Base-by-base conservation (phyloP, 2,888 invertebrate species). In the Petrolisthes manimaculis region DNA sequence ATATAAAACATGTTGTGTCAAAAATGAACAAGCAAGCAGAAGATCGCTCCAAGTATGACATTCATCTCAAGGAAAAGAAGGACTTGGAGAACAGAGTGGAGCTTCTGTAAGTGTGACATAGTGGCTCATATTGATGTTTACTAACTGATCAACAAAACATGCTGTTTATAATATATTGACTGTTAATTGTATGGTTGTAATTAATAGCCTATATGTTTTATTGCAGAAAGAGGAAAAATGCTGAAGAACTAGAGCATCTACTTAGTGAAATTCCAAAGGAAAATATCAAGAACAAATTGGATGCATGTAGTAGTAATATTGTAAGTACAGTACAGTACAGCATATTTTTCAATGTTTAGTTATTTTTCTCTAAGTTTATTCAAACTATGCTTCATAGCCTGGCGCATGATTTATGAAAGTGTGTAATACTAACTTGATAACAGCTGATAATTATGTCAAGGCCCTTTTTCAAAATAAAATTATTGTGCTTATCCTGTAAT, bases 261-360 rank as follows among this genome's bases (percentile, higher is more conserved):
- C 94, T 97, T 61, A 93, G 94, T 9, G 93, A 94, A 9, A 93
- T 96, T 91, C 95, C 97, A 0, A 94, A 95, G 86, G 93, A 93
- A 3, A 95, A 95, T 92, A 94, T 95, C 79, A 95, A 95, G 92
- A 93, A 93, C 67, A 92, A 93, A 4, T 92, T 96, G 67, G 94
- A 95, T 86, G 94, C 94, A 84, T 93, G 95, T 87, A 95, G 96
- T 90, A 94, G 94, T 79, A 93, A 94, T 54, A 92, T 95, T 61
- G 94, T 94, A 90, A 91, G 89, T 88, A 78, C 18, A 18, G 14
- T 37, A 37, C 37, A 37, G 37, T 37, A 37, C 37, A 37, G 37
- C 37, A 37, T 37, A 37, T 37, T 1, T 37, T 37, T 37, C 37
- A 37, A 37, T 37, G 37, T 37, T 37, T 37, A 37, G 37, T 37